Conservation (phyloP, 2,797 vertebrate genomes). For the Columba guinea region DNA sequence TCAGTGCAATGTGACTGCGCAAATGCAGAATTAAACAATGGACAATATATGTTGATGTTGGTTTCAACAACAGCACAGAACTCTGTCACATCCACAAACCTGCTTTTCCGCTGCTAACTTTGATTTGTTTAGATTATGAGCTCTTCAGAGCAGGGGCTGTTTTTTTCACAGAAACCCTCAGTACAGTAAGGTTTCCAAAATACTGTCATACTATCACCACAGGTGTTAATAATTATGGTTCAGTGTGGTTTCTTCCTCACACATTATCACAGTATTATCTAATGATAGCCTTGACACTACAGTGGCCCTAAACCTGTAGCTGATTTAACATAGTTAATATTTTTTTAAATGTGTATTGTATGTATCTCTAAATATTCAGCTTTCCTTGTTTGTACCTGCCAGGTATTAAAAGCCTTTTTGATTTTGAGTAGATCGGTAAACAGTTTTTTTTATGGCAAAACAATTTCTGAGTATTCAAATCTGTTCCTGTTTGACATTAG, state of each 20-base stretch:
- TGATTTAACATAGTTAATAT: neutral
- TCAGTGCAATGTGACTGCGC: neutral
- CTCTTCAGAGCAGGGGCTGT: neutral
- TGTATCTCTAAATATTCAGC: neutral
- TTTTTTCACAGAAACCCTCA: neutral
- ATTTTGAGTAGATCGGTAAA: neutral
- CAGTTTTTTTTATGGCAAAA: neutral
- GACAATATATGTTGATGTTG: neutral
- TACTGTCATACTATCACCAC: neutral
- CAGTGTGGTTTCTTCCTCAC: neutral
- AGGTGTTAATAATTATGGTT: neutral
- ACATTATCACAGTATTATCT: neutral
- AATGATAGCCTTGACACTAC: neutral
- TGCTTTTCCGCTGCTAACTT: neutral
- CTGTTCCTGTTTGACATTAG: neutral
- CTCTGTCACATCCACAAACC: neutral
- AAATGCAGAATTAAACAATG: neutral
- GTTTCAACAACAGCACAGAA: neutral
- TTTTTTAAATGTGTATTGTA: neutral
- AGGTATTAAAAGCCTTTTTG: neutral
- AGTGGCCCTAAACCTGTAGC: neutral
- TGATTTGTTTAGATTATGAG: neutral
- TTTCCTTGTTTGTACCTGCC: neutral
- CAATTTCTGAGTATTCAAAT: neutral
- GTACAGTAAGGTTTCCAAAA: neutral